These are phyloP conservation scores for Aphaenogaster ashmeadi DNA, from an alignment of 1,140 invertebrate species.

Conservation along the genomic window DNA sequence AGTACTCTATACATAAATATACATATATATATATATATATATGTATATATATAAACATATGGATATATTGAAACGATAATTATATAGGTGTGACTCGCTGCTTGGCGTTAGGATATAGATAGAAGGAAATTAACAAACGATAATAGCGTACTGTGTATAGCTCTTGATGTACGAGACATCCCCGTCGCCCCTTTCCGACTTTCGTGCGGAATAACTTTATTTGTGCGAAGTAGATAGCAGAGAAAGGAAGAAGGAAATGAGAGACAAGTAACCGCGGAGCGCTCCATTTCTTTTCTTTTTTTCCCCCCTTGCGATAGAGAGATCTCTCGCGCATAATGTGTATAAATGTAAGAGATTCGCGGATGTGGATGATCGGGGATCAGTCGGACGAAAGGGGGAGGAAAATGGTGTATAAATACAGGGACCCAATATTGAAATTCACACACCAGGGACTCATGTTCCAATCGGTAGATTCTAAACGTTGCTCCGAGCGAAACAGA, in stretches of 20 bases:
- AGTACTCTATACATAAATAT: conserved; percentile 61
- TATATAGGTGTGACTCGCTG: conserved; percentile 74
- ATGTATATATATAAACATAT: conserved; percentile 61
- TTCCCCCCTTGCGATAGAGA: conserved; percentile 20
- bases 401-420: conserved; percentile 69
- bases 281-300: conserved; percentile 43
- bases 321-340: conserved; percentile 19
- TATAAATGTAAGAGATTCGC: conserved; percentile 41
- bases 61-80: conserved; percentile 65
- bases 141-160: conserved; percentile 78
- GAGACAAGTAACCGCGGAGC: not conserved
- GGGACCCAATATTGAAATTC: conserved; percentile 75
- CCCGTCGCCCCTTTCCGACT: conserved; percentile 17
- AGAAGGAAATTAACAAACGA: conserved; percentile 77
- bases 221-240: conserved; percentile 57
- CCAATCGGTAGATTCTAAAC: conserved; percentile 69
- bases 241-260: conserved; percentile 1
- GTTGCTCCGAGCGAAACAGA: not conserved
- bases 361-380: conserved; percentile 25
- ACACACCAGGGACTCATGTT: conserved; percentile 70
- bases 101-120: conserved; percentile 78
- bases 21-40: conserved; percentile 47
- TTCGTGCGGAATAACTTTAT: conserved; percentile 55
- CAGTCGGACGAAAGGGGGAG: conserved; percentile 48
- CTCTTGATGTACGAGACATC: conserved; percentile 70